A percentile compares a stretch with the other conserved stretches of the same genome.
These are phyloP conservation scores for Pachliopta kotzebuea DNA, from an alignment of 2,888 invertebrate species.

Conservation along the genomic window DNA sequence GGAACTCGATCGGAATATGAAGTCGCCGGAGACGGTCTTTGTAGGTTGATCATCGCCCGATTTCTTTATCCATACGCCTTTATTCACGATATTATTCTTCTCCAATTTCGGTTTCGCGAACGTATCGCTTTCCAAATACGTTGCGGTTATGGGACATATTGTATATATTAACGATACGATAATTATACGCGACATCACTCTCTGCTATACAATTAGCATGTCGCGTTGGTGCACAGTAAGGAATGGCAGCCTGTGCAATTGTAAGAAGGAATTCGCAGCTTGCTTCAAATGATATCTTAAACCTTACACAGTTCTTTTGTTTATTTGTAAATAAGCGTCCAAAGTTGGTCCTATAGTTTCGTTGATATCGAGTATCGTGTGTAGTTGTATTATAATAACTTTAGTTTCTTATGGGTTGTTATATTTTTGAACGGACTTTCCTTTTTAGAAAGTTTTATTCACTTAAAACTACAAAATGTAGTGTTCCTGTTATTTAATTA, in stretches of 20 bases:
- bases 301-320: slow-evolving; percentile 27
- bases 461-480: no score
- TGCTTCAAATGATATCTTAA: slow-evolving; percentile 42
- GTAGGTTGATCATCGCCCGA: slow-evolving; percentile 35
- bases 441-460: no score
- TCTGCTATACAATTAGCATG: slow-evolving; percentile 17
- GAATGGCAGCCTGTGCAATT: slow-evolving; percentile 32
- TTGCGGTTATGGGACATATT: slow-evolving; percentile 33
- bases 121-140: slow-evolving; percentile 41
- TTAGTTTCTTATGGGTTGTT: no score
- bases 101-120: slow-evolving; percentile 49
- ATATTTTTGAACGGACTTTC: no score
- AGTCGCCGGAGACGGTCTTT: slow-evolving; percentile 41
- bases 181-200: slow-evolving; percentile 51
- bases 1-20: slow-evolving; percentile 55
- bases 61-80: slow-evolving; percentile 56
- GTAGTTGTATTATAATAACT: no score
- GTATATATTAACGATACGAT: slow-evolving; percentile 41
- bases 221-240: slow-evolving; percentile 35
- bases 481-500: no score
- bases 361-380: slow-evolving; percentile 8
- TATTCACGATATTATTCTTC: slow-evolving; percentile 59
- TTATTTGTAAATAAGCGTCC: slow-evolving; percentile 27
- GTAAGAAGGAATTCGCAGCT: slow-evolving; percentile 40
- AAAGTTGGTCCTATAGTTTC: background rate